phyloP scores from a whole-genome alignment of 2,888 invertebrate genomes.

The Apomyelois bistriatella region DNA sequence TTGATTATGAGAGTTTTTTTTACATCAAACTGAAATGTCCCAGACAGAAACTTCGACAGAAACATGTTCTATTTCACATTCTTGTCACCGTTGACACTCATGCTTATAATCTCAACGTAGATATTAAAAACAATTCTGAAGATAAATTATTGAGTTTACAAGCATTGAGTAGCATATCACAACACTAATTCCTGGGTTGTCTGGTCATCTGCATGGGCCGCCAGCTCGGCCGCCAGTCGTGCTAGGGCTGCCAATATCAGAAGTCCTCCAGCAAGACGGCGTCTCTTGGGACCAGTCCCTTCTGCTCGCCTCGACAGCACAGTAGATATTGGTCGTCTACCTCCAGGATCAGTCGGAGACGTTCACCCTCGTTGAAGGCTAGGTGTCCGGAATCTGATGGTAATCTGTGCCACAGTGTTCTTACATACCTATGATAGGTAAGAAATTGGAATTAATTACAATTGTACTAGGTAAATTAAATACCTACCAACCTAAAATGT shows the following conservation, averaged over 20 bases:
- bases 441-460: not conserved
- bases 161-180: conserved; percentile 19
- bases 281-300: conserved; percentile 86
- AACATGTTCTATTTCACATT: conserved; percentile 6
- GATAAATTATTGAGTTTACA: not conserved
- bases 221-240: conserved; percentile 68
- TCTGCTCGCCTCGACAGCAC: conserved; percentile 87
- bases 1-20: conserved; percentile 16
- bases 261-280: conserved; percentile 81
- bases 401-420: conserved; percentile 85
- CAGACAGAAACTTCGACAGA: conserved; percentile 18
- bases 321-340: conserved; percentile 88
- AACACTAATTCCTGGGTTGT: conserved; percentile 25
- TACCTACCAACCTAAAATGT: too few relatives aligned
- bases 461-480: not conserved
- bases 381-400: conserved; percentile 89
- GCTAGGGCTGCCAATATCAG: conserved; percentile 72
- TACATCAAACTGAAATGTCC: conserved; percentile 37
- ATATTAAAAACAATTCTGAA: too few relatives aligned
- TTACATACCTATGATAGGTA: conserved; percentile 77
- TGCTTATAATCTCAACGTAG: not conserved
- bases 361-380: conserved; percentile 88
- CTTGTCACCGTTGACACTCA: too few relatives aligned
- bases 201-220: conserved; percentile 53
- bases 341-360: conserved; percentile 85